Evolutionary conservation across 2,113 vertebrate genomes (phyloP), one percentile per base, ranked within the genome.

Genomic region (Oncorhynchus masou): DNA sequence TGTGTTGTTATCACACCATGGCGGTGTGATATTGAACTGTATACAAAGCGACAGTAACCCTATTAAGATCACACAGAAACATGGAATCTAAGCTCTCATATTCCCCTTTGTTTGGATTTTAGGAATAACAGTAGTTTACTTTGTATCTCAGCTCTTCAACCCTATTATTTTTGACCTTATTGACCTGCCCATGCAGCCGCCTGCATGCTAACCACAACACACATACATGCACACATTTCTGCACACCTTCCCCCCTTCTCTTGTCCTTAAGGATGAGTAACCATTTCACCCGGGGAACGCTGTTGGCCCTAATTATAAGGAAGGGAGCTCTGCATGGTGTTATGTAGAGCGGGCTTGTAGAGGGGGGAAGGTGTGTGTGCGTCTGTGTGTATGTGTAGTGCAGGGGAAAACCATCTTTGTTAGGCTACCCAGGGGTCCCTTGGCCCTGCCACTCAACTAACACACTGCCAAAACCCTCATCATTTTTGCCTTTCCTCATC

Each of bases 181-280:
- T 45, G 39, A 45, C 39, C 39, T 45, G 39, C 39, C 9, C 39
- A 45, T 45, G 39, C 39, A 11, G 39, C 39, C 39, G 39, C 39
- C 51, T 48, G 39, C 45, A 39, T 69, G 3, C 15, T 12, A 69
- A 31, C 29, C 24, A 25, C 31, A 64, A 65, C 31, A 39, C 27
- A 39, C 60, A 24, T 13, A 3, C 34, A 24, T 13, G 3, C 34
- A 24, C 59, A 66, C 72, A 48, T 11, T 24, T 29, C 12, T 34
- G 6, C 27, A 64, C 20, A 66, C 73, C 8, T 60, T 27, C n/a
- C 62, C 59, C 60, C 49, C 57, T 59, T 22, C 4, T 72, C 70
- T 62, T 68, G 24, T 74, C 71, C 39, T 73, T 54, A 80, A 83
- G 78, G 78, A 74, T 68, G 72, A 79, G 62, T 34, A 86, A 39